Percentiles rank a stretch among this genome's conserved stretches.
These are phyloP conservation scores for Delphinus delphis DNA, from an alignment of 2,113 vertebrate species.

Conservation along the genomic window DNA sequence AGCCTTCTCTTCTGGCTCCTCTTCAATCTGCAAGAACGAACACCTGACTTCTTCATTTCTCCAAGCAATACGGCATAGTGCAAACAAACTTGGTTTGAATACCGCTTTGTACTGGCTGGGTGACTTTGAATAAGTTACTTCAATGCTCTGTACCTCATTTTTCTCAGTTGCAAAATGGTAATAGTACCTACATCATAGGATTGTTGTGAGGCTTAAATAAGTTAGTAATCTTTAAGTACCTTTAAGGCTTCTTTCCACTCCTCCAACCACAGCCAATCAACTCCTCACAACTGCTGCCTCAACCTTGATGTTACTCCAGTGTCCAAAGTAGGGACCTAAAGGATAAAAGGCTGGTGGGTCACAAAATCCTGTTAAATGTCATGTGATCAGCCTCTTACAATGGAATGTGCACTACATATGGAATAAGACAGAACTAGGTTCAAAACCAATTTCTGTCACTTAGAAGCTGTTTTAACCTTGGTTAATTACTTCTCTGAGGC, in stretches of 20 bases:
- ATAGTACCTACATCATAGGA: background rate
- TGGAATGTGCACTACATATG: background rate
- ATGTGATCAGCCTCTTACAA: background rate
- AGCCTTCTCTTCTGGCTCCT: conserved; percentile 5
- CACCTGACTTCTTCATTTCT: conserved; percentile 24
- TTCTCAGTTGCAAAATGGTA: background rate
- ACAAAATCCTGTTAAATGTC: conserved; percentile 39
- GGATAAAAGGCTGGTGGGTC: background rate
- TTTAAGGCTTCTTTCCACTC: background rate
- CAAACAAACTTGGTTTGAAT: background rate
- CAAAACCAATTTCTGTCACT: background rate
- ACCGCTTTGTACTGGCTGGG: background rate
- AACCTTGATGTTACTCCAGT: background rate
- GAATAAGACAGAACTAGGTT: conserved; percentile 14
- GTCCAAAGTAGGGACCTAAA: background rate
- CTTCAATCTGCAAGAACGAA: background rate
- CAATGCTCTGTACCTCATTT: background rate
- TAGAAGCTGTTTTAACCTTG: conserved; percentile 1
- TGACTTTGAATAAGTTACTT: conserved; percentile 1
- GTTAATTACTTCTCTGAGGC: background rate
- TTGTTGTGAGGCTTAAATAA: background rate
- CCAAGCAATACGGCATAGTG: background rate
- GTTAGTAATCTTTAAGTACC: background rate
- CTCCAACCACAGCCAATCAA: background rate
- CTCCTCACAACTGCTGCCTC: background rate